Evolutionary conservation across 2,888 invertebrate genomes (phyloP).

Genomic region (Aelia acuminata): DNA sequence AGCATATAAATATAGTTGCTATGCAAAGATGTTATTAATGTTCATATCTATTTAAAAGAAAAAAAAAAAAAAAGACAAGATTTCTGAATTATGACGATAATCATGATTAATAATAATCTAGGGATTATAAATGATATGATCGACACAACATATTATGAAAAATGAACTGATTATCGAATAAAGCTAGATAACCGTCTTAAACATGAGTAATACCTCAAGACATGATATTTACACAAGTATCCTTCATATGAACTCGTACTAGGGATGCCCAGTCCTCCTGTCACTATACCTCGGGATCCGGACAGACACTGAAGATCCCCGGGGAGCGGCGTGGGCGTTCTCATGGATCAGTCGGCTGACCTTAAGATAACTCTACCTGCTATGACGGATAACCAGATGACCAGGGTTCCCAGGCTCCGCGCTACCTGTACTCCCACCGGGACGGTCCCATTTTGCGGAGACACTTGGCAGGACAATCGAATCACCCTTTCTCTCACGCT

Average conservation of each 20-base stretch:
- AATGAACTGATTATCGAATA: background rate
- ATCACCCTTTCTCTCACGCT: conserved; percentile 51
- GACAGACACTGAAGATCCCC: conserved; percentile 10
- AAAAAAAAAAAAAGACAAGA: too few relatives aligned
- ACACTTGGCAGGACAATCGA: conserved; percentile 47
- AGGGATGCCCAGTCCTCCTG: background rate
- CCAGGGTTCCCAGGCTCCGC: conserved; percentile 39
- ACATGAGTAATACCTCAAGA: background rate
- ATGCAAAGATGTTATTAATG: too few relatives aligned
- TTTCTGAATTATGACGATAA: too few relatives aligned
- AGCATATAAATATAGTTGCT: too few relatives aligned
- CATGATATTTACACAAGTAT: background rate
- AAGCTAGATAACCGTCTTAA: too few relatives aligned
- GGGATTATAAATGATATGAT: background rate
- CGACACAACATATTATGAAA: background rate
- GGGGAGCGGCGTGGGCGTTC: background rate
- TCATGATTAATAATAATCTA: too few relatives aligned
- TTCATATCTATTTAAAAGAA: too few relatives aligned
- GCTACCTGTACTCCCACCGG: conserved; percentile 43
- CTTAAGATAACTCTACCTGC: conserved; percentile 40
- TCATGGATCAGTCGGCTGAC: conserved; percentile 27
- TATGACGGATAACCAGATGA: conserved; percentile 50
- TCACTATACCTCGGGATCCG: background rate
- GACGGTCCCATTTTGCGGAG: conserved; percentile 43
- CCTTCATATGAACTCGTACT: background rate